phyloP scores from a whole-genome alignment of 1,140 invertebrate species.

The Alviniconcha marisindica region DNA sequence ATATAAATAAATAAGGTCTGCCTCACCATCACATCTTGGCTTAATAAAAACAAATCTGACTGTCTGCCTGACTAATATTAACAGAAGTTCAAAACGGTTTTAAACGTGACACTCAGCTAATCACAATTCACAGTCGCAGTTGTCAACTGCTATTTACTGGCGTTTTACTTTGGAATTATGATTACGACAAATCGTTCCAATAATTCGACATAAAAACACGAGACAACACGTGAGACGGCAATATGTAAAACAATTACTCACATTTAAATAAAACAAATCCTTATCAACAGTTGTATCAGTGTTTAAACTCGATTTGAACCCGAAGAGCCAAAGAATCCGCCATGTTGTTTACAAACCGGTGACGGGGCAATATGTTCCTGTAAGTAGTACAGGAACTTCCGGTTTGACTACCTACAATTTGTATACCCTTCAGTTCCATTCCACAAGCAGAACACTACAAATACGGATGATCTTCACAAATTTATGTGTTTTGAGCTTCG shows the following conservation, averaged over 20 bases:
- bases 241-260: neutral
- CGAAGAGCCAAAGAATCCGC: neutral
- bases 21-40: too few species aligned
- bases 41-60: neutral
- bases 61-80: neutral
- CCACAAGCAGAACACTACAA: too few species aligned
- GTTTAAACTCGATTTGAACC: neutral
- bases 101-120: neutral
- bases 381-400: neutral
- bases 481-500: too few species aligned
- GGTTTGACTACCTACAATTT: neutral
- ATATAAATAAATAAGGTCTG: neutral
- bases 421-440: too few species aligned
- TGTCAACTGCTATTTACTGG: too few species aligned
- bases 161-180: too few species aligned
- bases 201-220: too few species aligned
- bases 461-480: neutral
- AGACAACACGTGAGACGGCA: neutral
- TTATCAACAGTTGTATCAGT: neutral
- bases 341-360: constrained; percentile 22
- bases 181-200: too few species aligned
- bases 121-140: too few species aligned
- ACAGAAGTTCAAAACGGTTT: neutral
- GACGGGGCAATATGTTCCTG: neutral
- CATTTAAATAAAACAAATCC: neutral